Conservation (phyloP, 1,140 invertebrate species). For the Caerostris extrusa region DNA sequence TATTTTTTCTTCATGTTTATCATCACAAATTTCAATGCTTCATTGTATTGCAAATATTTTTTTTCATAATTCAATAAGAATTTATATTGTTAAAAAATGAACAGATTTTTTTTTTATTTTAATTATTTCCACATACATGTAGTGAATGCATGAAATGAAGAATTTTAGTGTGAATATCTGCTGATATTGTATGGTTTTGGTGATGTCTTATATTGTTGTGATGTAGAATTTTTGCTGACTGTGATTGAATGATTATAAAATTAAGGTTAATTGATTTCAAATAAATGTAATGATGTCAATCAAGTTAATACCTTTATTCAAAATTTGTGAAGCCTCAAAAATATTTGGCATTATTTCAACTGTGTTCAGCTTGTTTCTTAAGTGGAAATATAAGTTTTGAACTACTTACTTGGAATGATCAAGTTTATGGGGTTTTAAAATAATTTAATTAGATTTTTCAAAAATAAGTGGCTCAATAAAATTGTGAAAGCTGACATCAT, state of each 20-base stretch:
- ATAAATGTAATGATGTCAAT: background rate
- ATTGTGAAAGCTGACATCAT: background rate
- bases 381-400: background rate
- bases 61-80: background rate
- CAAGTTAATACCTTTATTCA: no score
- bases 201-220: background rate
- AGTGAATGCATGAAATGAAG: background rate
- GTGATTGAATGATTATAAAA: background rate
- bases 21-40: background rate
- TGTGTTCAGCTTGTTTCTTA: constrained; percentile 1
- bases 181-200: background rate
- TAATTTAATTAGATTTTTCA: background rate
- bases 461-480: background rate
- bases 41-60: background rate
- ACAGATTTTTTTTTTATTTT: background rate
- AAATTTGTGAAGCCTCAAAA: background rate
- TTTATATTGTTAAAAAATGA: background rate
- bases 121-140: background rate
- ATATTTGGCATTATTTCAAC: background rate
- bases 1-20: background rate
- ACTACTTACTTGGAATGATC: background rate
- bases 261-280: background rate
- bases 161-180: background rate
- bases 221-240: background rate
- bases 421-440: no score